Base-by-base conservation (phyloP, 2,888 invertebrate species). In the Spatulosminthurus flaviceps region DNA sequence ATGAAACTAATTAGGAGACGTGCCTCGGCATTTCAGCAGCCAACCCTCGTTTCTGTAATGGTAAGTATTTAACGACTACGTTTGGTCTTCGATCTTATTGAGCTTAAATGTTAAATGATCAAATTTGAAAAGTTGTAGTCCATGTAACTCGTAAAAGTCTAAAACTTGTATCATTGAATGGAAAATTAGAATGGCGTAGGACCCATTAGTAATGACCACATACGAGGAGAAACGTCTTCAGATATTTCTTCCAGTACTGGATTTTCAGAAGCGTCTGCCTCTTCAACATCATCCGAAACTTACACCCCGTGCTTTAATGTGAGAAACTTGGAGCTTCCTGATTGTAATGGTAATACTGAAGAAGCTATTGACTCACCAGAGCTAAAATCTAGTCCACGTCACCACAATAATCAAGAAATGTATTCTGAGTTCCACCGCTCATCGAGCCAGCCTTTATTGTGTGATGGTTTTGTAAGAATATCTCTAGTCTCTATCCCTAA, bases 1-100 rank as follows among this genome's bases (percentile, higher is more conserved):
- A 92, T 85, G 79, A 61, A 76, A 21, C 34, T 21, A n/a, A 19
- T 60, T 13, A 78, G 24, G 26, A 71, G 41, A 71, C 73, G 73
- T 29, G 42, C 73, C 16, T 21, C 28, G 1, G 16, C 34, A 41
- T 76, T 77, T 43, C 77, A 77, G 67, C 28, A 77, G 22, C 69
- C 51, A 13, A 0, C 34, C 5, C 34, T 34, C 9, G 34, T 34
- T 34, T 34, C 4, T 34, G 34, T 9, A 34, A 34, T 7, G 4
- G 34, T 34, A 34, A 34, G 34, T 7, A 34, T 9, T 34, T 34
- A n/a, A n/a, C n/a, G n/a, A n/a, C n/a, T n/a, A n/a, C n/a, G n/a
- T n/a, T n/a, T n/a, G n/a, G n/a, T n/a, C n/a, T n/a, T n/a, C n/a
- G n/a, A n/a, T n/a, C n/a, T n/a, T n/a, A n/a, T n/a, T n/a, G n/a